A percentile compares a stretch with the other conserved stretches of the same genome.
phyloP scores from a whole-genome alignment of 2,888 invertebrate genomes.

The Trachelus stipa region DNA sequence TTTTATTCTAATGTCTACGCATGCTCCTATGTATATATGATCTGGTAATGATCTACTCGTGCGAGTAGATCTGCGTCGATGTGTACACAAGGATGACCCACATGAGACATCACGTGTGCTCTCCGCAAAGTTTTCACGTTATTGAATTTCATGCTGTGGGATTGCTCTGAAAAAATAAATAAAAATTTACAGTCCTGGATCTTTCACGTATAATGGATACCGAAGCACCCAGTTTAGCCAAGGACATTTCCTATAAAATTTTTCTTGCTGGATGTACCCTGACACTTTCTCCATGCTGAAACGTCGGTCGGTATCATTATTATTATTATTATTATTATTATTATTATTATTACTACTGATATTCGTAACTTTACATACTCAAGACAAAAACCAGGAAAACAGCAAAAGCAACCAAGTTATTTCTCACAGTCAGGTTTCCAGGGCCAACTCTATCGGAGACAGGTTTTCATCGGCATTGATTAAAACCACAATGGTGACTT shows the following conservation, averaged over 20 bases:
- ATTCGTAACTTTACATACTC: neutral
- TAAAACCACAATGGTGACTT: slow-evolving; percentile 28
- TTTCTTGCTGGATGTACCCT: neutral
- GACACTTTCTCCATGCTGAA: neutral
- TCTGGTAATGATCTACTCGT: neutral
- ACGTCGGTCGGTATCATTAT: too few relatives aligned
- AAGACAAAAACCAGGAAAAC: neutral
- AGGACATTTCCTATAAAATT: neutral
- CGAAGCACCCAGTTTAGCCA: neutral
- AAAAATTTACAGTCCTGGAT: neutral
- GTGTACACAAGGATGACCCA: neutral
- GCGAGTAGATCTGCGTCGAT: neutral
- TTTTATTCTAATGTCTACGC: neutral
- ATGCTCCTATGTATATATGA: neutral
- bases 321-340: too few relatives aligned
- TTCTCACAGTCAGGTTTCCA: neutral
- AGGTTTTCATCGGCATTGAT: slow-evolving; percentile 1
- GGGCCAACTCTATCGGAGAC: neutral
- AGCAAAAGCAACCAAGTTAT: neutral
- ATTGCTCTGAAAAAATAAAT: neutral
- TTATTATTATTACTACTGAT: too few relatives aligned
- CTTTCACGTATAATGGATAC: neutral
- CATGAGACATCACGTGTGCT: neutral
- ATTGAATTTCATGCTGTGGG: slow-evolving; percentile 10
- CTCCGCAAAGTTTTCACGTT: slow-evolving; percentile 16